Percentiles rank a stretch among this genome's conserved stretches.
Conservation (phyloP, 2,113 vertebrate genomes). For the Patagioenas fasciata region DNA sequence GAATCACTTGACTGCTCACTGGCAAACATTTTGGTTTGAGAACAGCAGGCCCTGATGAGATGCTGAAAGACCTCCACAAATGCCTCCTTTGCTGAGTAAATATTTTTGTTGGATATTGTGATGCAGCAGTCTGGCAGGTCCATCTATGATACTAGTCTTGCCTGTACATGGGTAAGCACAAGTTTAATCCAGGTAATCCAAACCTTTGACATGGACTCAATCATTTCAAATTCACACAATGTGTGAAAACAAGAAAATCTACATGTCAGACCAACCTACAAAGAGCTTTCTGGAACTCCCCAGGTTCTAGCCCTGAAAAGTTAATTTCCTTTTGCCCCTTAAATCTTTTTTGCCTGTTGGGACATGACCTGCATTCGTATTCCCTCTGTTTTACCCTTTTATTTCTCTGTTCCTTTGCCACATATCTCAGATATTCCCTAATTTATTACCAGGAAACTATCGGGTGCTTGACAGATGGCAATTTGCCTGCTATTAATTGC, state of each 20-base stretch:
- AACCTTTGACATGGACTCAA: not conserved
- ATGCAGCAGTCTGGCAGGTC: not conserved
- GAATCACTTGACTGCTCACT: not conserved
- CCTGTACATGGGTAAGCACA: not conserved
- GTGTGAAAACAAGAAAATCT: not conserved
- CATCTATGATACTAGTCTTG: not conserved
- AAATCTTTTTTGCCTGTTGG: not conserved
- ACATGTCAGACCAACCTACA: accelerated
- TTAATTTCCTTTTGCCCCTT: constrained; percentile 29
- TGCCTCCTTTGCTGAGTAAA: not conserved
- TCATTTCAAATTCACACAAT: not conserved
- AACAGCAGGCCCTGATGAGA: not conserved
- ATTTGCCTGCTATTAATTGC: constrained; percentile 65
- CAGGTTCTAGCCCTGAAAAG: not conserved
- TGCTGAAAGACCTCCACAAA: not conserved
- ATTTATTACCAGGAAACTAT: constrained; percentile 44
- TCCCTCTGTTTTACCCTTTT: not conserved
- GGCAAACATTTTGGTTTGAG: not conserved
- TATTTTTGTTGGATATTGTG: constrained; percentile 12
- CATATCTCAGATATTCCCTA: not conserved
- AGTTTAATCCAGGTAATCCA: constrained; percentile 12
- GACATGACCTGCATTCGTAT: not conserved
- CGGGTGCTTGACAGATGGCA: constrained; percentile 51
- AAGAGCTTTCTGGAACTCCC: not conserved
- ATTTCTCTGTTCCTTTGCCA: constrained; percentile 54